Evolutionary conservation across 2,888 invertebrate species (phyloP), one percentile per base, ranked within the genome.

Genomic region (Branchellion lobata): DNA sequence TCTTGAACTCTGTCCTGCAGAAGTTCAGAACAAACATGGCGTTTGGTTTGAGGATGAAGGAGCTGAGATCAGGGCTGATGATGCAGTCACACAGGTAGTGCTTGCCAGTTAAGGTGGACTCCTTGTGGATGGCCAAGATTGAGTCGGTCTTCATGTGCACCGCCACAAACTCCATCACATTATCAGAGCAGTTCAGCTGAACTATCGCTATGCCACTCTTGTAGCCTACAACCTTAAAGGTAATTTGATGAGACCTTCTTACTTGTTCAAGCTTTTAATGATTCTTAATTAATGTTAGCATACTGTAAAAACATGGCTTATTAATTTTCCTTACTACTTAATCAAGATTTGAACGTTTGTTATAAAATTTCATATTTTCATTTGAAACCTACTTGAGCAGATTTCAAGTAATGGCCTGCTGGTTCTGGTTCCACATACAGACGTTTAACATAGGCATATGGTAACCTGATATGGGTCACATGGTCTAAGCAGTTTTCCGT

Each of bases 1-100:
- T 83, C 53, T 81, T 75, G 80, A 83, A 83, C 71, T 83, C 82
- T 5, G 82, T 82, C 3, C 83, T 80, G 47, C 82, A 81, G 79
- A 83, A 83, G 80, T 83, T 83, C 18, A 83, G 81, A 36, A 83
- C 83, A 71, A 82, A 83, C 83, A 83, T 83, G 21, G 83, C 83
- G 36, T 83, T 83, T 8, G 83, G 83, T 53, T 83, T 83, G 36
- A 83, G 74, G 57, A 83, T 82, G 78, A 83, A 83, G 18, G 82
- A 81, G 24, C 82, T 77, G 27, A 83, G 79, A 75, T 83, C 83
- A 14, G 83, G 83, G 40, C 83, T 83, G 80, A 83, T 82, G 76
- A 83, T 81, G 73, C 82, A 82, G 79, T 83, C 83, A 72, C 82
- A 83, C n/a, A 83, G 81, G 81, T 83, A 83, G 61, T 82, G 83